Conservation (phyloP, 23 tunicate genomes). For the Phallusia fumigata region DNA sequence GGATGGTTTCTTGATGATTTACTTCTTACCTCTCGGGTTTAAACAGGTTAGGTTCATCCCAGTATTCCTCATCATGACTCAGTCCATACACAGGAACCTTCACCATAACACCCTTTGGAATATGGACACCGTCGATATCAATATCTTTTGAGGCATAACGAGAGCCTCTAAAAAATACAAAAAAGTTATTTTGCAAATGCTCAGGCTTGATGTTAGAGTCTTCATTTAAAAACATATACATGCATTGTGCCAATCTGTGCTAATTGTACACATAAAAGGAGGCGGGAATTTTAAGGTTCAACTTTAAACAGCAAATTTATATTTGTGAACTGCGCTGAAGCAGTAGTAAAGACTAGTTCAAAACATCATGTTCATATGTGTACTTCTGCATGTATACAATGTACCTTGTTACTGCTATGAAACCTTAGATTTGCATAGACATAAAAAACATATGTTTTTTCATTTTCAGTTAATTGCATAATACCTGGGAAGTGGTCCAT, state of each 20-base stretch:
- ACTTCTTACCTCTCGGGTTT: conserved; percentile 75
- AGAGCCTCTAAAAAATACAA: conserved; percentile 54
- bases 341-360: no score
- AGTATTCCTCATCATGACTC: conserved; percentile 69
- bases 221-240: no score
- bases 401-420: no score
- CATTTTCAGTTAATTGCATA: neutral
- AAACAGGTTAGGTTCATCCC: conserved; percentile 80
- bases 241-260: no score
- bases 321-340: no score
- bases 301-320: no score
- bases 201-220: no score
- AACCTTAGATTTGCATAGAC: no score
- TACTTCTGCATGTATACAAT: no score
- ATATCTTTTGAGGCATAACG: conserved; percentile 49
- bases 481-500: conserved; percentile 46
- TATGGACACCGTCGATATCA: conserved; percentile 54
- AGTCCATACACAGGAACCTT: conserved; percentile 58
- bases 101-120: conserved; percentile 50
- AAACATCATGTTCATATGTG: no score
- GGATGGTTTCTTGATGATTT: neutral
- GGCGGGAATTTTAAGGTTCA: no score
- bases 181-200: neutral
- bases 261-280: no score
- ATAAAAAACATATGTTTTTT: neutral